Base-by-base conservation (phyloP, 1,140 invertebrate genomes). In the Halesus radiatus region DNA sequence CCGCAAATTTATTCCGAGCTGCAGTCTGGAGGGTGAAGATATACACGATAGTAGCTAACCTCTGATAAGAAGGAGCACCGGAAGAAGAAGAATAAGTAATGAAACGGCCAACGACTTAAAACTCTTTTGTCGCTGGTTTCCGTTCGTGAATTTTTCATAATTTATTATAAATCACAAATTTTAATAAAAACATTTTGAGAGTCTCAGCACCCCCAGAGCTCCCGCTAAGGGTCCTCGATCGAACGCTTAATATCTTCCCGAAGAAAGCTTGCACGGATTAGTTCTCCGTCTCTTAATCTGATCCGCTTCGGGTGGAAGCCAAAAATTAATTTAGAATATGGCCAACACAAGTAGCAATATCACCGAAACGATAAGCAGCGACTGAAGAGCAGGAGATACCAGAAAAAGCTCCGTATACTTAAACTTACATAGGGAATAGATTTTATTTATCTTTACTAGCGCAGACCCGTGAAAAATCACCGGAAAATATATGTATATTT, bases 191-290 rank as follows among this genome's bases (percentile, higher is more conserved):
- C 20, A 68, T 32, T 68, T 68, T 32, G 13, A 68, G 64, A 45
- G 23, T 32, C 64, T 45, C n/a, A 37, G 64, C 0, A 8, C 8
- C 20, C 13, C 18, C 23, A 64, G 8, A 64, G 3, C 64, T 68
- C 18, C 20, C 64, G n/a, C 64, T 6, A 45, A 22, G 16, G 16
- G 15, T 32, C 32, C 32, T 45, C 64, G 37, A 45, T 68, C 16
- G 26, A 68, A 45, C 26, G 32, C 15, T 68, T 68, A 37, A 68
- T 68, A 22, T n/a, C 20, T 68, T 68, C 37, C 32, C 64, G 32
- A 68, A 68, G 64, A 68, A 68, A 68, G 64, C 64, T 68, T 64
- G 64, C 64, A 68, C 64, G 32, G 64, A 68, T 68, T 68, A 68
- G 64, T 68, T 68, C 23, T 64, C 60, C 20, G 54, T 64, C 60